Conservation (phyloP, 2,888 invertebrate genomes). For the Polyommatus icarus region DNA sequence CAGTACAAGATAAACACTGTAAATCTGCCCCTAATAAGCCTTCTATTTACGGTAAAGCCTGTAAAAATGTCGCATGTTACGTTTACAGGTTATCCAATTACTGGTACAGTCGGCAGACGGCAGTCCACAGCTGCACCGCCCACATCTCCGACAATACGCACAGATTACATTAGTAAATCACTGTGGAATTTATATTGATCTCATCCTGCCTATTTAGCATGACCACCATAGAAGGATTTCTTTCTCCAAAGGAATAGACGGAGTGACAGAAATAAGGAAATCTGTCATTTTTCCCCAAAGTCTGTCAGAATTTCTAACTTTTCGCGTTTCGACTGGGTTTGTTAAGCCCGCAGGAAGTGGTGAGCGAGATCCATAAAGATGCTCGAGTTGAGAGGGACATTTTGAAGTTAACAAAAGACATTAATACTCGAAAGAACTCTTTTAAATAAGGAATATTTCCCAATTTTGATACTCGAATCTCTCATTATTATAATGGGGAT, state of each 20-base stretch:
- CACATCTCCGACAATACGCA: not conserved
- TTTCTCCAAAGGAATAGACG: not conserved
- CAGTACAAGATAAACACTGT: conserved; percentile 3
- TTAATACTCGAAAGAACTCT: not conserved
- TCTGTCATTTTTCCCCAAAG: not conserved
- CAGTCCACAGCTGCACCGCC: not conserved
- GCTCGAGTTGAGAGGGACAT: not conserved
- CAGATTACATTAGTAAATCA: not conserved
- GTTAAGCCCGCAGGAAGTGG: not conserved
- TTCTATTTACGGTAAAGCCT: conserved; percentile 25
- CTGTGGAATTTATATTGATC: not conserved
- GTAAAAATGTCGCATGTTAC: conserved; percentile 27
- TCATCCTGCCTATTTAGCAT: not conserved
- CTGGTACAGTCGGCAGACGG: not conserved
- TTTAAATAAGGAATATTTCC: conserved; percentile 5
- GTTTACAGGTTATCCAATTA: conserved; percentile 26
- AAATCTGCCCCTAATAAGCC: conserved; percentile 12
- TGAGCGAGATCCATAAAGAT: not conserved
- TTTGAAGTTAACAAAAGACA: not conserved
- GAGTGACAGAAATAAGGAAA: not conserved
- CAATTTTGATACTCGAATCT: not conserved
- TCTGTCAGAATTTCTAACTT: not conserved
- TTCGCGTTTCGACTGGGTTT: not conserved
- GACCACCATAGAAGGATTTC: not conserved
- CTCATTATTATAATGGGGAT: conserved; percentile 21